Evolutionary conservation across 2,888 invertebrate species (phyloP).

Genomic region (Lomographa bimaculata): DNA sequence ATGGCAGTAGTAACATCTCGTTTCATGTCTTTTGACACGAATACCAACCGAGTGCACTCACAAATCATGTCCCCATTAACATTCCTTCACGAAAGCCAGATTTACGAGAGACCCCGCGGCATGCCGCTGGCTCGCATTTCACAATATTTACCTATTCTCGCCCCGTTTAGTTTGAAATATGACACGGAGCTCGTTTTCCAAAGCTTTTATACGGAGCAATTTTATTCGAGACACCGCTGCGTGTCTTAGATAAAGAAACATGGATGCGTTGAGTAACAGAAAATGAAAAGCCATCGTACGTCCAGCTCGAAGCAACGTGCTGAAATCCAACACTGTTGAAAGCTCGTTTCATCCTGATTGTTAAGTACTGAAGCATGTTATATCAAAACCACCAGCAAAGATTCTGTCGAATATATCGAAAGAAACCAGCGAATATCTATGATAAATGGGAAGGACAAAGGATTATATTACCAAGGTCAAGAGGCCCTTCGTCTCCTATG

Average conservation of each 20-base stretch:
- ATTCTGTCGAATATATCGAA: no score
- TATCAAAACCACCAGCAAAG: no score
- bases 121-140: constrained; percentile 11
- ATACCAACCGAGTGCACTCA: constrained; percentile 11
- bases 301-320: neutral
- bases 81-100: constrained; percentile 16
- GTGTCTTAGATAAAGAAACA: constrained; percentile 4
- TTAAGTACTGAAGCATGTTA: neutral
- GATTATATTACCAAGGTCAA: constrained; percentile 1
- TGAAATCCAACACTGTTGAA: neutral
- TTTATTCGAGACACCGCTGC: constrained; percentile 6
- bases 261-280: constrained; percentile 5
- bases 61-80: constrained; percentile 18
- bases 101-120: constrained; percentile 9
- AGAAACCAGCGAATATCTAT: no score
- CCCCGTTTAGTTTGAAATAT: constrained; percentile 21
- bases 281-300: constrained; percentile 2
- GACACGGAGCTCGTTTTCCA: constrained; percentile 13
- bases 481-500: no score
- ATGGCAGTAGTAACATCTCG: no score
- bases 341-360: neutral
- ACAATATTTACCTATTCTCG: constrained; percentile 21
- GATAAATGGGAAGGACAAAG: neutral
- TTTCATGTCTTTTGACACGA: constrained; percentile 2
- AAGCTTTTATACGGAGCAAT: constrained; percentile 16